phyloP scores from a whole-genome alignment of 2,888 invertebrate genomes.

The Punctoribates punctum region DNA sequence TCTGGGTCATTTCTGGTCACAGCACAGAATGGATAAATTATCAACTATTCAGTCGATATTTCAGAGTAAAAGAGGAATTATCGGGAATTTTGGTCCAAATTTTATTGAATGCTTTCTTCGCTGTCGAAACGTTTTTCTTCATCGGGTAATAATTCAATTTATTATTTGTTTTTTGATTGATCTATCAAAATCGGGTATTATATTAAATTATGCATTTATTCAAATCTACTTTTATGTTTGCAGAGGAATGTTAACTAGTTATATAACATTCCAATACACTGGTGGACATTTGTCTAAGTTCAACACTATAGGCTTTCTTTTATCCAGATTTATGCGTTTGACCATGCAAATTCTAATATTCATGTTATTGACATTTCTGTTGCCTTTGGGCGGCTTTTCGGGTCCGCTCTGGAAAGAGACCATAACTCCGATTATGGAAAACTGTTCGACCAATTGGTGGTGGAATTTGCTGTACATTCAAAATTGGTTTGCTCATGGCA shows the following conservation, averaged over 20 bases:
- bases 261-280: constrained; percentile 16
- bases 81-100: too few relatives aligned
- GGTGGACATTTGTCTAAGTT: not conserved
- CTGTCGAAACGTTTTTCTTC: too few relatives aligned
- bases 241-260: constrained; percentile 33
- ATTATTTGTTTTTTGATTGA: too few relatives aligned
- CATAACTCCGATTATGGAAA: constrained; percentile 14
- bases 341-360: constrained; percentile 38
- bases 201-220: too few relatives aligned
- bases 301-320: constrained; percentile 15
- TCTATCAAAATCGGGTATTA: too few relatives aligned
- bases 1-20: constrained; percentile 46
- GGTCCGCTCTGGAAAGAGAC: constrained; percentile 42
- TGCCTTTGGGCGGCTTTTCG: constrained; percentile 20
- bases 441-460: constrained; percentile 44
- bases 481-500: not conserved
- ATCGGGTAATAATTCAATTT: too few relatives aligned
- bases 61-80: too few relatives aligned
- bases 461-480: constrained; percentile 43
- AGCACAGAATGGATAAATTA: constrained; percentile 30
- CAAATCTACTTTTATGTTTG: too few relatives aligned
- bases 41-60: too few relatives aligned
- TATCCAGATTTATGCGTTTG: constrained; percentile 38
- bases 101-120: too few relatives aligned
- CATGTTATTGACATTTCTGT: constrained; percentile 25